A percentile compares a stretch with the other conserved stretches of the same genome.
Evolutionary conservation across 2,888 invertebrate genomes (phyloP).

Genomic region (Drosophila greeni): DNA sequence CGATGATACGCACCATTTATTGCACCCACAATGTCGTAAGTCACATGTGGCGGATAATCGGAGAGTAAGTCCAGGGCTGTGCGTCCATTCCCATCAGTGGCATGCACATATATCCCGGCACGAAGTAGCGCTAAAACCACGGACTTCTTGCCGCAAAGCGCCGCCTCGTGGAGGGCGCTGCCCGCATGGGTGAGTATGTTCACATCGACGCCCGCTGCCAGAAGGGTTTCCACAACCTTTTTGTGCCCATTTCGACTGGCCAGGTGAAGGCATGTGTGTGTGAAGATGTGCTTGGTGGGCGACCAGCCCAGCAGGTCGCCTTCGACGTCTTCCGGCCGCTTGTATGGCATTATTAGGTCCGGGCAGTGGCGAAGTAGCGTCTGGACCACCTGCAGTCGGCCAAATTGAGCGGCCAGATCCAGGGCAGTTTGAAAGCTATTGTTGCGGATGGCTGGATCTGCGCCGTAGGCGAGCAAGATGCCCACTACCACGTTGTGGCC

Average conservation of each 20-base stretch:
- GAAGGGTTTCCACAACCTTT: slow-evolving; percentile 88
- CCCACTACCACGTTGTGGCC: slow-evolving; percentile 92
- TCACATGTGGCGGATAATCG: slow-evolving; percentile 91
- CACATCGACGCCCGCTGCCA: slow-evolving; percentile 92
- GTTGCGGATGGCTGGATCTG: slow-evolving; percentile 92
- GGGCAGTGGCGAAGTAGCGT: slow-evolving; percentile 89
- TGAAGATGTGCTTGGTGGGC: slow-evolving; percentile 75
- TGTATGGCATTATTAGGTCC: slow-evolving; percentile 82
- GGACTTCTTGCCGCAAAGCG: slow-evolving; percentile 92
- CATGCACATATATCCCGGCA: slow-evolving; percentile 88
- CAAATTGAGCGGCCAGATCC: slow-evolving; percentile 95
- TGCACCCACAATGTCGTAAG: slow-evolving; percentile 89
- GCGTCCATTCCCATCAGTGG: slow-evolving; percentile 87
- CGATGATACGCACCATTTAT: slow-evolving; percentile 81
- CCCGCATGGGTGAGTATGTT: slow-evolving; percentile 91
- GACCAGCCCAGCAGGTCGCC: slow-evolving; percentile 42
- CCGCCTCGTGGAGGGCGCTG: slow-evolving; percentile 95
- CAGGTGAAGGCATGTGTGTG: slow-evolving; percentile 92
- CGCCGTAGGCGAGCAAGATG: slow-evolving; percentile 89
- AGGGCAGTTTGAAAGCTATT: slow-evolving; percentile 92
- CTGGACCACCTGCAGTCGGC: slow-evolving; percentile 90
- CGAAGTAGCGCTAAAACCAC: slow-evolving; percentile 90
- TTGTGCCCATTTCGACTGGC: slow-evolving; percentile 95
- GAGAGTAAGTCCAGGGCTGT: slow-evolving; percentile 92
- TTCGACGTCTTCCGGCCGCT: slow-evolving; percentile 28